These are phyloP conservation scores for Calidris pugnax DNA, from an alignment of 2,113 vertebrate species.

Conservation along the genomic window DNA sequence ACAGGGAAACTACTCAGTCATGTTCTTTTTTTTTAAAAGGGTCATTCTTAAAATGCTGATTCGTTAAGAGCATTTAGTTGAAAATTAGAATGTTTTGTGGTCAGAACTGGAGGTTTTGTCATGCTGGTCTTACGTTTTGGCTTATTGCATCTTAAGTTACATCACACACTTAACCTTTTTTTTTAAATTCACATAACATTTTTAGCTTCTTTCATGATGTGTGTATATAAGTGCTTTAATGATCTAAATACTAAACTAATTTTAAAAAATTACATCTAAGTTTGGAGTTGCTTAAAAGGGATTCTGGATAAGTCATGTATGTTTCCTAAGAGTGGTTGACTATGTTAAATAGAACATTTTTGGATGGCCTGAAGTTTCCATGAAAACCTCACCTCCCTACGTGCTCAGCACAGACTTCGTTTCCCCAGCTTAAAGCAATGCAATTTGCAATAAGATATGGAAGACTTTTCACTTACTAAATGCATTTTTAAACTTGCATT, in stretches of 20 bases:
- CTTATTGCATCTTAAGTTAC: not conserved
- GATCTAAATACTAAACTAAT: not conserved
- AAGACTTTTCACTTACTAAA: not conserved
- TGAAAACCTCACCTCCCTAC: not conserved
- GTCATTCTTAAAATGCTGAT: not conserved
- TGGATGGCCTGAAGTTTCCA: not conserved
- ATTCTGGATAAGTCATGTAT: not conserved
- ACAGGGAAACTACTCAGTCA: not conserved
- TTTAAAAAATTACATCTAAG: not conserved
- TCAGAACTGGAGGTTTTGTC: not conserved
- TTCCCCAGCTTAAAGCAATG: not conserved
- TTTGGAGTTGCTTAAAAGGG: not conserved
- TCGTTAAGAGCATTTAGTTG: not conserved
- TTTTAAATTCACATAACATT: not conserved
- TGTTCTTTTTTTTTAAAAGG: not conserved
- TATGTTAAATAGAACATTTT: not conserved
- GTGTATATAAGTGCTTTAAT: not conserved
- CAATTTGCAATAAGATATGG: not conserved
- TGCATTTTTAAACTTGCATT: not conserved
- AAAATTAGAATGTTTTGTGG: not conserved
- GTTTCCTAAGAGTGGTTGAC: not conserved
- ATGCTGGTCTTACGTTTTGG: not conserved
- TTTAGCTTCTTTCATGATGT: not conserved
- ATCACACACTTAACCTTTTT: not conserved
- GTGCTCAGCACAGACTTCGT: rapidly evolving